Base-by-base conservation (phyloP, 2,113 vertebrate genomes). In the Ia io region DNA sequence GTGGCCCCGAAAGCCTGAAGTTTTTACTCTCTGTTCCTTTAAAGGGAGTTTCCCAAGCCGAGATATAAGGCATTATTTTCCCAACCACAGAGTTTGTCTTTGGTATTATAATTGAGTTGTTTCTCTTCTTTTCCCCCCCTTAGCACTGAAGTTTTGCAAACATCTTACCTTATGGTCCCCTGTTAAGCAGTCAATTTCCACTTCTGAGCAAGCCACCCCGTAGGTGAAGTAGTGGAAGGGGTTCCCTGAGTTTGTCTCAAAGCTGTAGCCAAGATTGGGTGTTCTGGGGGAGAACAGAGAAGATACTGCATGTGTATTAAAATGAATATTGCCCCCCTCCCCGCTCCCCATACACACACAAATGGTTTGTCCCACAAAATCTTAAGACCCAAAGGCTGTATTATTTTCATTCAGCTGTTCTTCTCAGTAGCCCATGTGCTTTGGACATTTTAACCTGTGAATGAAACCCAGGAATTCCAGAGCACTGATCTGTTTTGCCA, bases 141-240 rank as follows among this genome's bases (percentile, higher is more conserved):
- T 5, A 53, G 17, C 30, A 53, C 7, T 53, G 14, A 90, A 5
- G 16, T 22, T 74, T 23, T 67, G 20, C 37, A 42, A 49, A n/a
- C 23, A 10, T 73, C 96, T 98, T 97, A 99, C 99, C 99, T 99
- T 99, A 95, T 99, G 99, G 86, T 99, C 98, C 25, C 99, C 99
- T 11, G 99, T 99, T 87, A 99, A 98, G 96, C 99, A 99, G 97
- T 99, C 99, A 42, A 99, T 98, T 97, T 99, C 99, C 96, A 99
- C 99, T 96, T 99, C 99, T 0, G 99, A 99, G 93, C 99, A 99
- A 28, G 99, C 99, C 63, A 99, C 99, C 0, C 99, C 99, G 0
- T 99, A 99, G 78, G 97, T 98, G 97, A 99, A 99, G 96, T 99
- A 99, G 97, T 98, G 97, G 97, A 99, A 99, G 0, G 97, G 97